Base-by-base conservation (phyloP, 64 coral and sea anemone species). In the Dendronephthya gigantea region DNA sequence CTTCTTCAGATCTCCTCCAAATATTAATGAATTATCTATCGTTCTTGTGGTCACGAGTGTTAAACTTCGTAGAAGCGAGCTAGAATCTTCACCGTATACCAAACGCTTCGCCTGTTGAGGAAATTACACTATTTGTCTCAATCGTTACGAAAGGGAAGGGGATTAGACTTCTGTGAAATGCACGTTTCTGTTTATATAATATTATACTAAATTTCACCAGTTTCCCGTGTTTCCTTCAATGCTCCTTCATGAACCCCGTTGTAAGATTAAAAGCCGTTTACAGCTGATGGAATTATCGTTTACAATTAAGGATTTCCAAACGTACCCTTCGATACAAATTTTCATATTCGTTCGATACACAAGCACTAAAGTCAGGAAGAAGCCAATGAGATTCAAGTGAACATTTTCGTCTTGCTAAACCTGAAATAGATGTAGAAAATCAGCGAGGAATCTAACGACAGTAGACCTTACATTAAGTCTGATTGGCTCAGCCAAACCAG, bases 21-120 rank as follows among this genome's bases (percentile, higher is more conserved):
- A 98, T 17, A 98, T 98, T 68, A 98, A 48, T 0, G 95, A 98
- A 40, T 98, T 98, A 39, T 98, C 95, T 19, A 98, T 88, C 13
- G 92, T 98, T 43, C 93, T 92, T 83, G 95, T 98, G 0, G 95
- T 98, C 50, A 98, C 76, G 16, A 90, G 84, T 45, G 95, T 81
- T 39, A 98, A 84, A 19, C 86, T 90, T 34, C 90, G 89, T 75
- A 98, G 91, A 31, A 98, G 88, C n/a, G 95, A 92, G 45, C 95
- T 87, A 10, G 92, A 82, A 41, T 98, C 92, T 34, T 87, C 87
- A 36, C 89, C 94, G 40, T 27, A 75, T 43, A 90, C 22, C 47
- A 52, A 88, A 89, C 55, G 50, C 55, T 70, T 90, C 56, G 76
- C 23, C 89, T 93, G 90, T 91, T 25, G 4, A 65, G 28, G n/a